Percentiles rank a stretch among this genome's conserved stretches.
These are phyloP conservation scores for Pollenia amentaria DNA, from an alignment of 2,888 invertebrate genomes.

Conservation along the genomic window DNA sequence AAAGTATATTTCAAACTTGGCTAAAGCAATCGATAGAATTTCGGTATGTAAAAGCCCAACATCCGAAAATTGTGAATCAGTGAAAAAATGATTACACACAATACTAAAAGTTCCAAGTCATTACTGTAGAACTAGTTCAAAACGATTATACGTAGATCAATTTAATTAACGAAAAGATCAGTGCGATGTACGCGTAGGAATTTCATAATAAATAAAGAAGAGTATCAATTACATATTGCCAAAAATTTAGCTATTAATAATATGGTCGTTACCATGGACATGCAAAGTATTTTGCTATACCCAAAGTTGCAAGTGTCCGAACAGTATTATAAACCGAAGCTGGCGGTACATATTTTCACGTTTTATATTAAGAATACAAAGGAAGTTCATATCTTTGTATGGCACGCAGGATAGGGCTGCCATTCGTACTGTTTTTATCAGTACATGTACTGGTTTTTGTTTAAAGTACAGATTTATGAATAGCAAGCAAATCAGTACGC, in stretches of 20 bases:
- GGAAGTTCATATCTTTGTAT: slow-evolving; percentile 17
- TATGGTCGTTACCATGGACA: slow-evolving; percentile 32
- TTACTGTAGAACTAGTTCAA: slow-evolving; percentile 33
- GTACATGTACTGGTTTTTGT: too few relatives aligned
- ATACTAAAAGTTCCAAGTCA: slow-evolving; percentile 33
- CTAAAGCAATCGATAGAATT: background rate
- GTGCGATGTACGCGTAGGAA: slow-evolving; percentile 3
- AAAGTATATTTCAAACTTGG: background rate
- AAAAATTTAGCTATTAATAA: slow-evolving; percentile 19
- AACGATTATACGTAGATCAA: slow-evolving; percentile 36
- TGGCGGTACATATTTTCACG: slow-evolving; percentile 16
- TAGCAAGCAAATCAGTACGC: too few relatives aligned
- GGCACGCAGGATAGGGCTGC: slow-evolving; percentile 3
- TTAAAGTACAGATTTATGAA: too few relatives aligned
- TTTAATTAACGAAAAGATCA: slow-evolving; percentile 27
- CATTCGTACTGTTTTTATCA: too few relatives aligned
- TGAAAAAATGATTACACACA: background rate
- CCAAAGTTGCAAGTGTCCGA: slow-evolving; percentile 12
- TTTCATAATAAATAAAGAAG: slow-evolving; percentile 25
- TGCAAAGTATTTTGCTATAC: slow-evolving; percentile 33
- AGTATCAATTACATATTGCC: slow-evolving; percentile 28
- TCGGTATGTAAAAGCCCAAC: background rate
- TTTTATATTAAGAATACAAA: slow-evolving; percentile 26
- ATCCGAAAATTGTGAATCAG: background rate
- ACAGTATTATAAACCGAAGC: slow-evolving; percentile 26